These are phyloP conservation scores for Auanema freiburgensis DNA, from an alignment of 2,888 invertebrate genomes.

Conservation along the genomic window DNA sequence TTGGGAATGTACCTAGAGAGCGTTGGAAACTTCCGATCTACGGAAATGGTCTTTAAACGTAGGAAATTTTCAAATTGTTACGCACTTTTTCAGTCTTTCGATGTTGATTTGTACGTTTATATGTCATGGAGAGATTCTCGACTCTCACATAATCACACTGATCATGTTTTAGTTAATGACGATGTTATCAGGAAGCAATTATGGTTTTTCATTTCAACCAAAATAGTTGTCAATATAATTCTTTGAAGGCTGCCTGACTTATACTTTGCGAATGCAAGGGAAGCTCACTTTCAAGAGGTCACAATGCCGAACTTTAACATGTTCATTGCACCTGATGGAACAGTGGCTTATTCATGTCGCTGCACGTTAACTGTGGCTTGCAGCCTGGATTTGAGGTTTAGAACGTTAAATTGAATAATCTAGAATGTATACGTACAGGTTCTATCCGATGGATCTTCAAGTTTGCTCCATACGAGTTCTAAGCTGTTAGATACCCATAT, in stretches of 20 bases:
- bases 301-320: conserved; percentile 61
- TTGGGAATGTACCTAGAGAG: conserved; percentile 51
- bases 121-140: conserved; percentile 48
- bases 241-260: conserved; percentile 58
- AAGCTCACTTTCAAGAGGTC: conserved; percentile 47
- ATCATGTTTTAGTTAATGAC: conserved; percentile 56
- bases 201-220: conserved; percentile 33
- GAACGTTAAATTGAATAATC: conserved; percentile 9
- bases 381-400: conserved; percentile 37
- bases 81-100: conserved; percentile 50
- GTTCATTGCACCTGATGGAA: conserved; percentile 56
- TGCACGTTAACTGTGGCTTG: conserved; percentile 52
- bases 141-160: conserved; percentile 46
- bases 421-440: conserved; percentile 24
- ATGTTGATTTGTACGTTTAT: conserved; percentile 58
- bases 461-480: conserved; percentile 54
- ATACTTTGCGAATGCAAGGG: conserved; percentile 57
- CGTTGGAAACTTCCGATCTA: conserved; percentile 49
- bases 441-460: conserved; percentile 62
- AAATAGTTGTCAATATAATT: background rate
- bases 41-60: conserved; percentile 43
- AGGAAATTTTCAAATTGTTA: background rate
- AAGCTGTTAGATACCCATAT: conserved; percentile 44
- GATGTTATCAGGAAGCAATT: conserved; percentile 49
- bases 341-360: conserved; percentile 53